These are phyloP conservation scores for Rhea pennata DNA, from an alignment of 2,113 vertebrate species.

Conservation along the genomic window DNA sequence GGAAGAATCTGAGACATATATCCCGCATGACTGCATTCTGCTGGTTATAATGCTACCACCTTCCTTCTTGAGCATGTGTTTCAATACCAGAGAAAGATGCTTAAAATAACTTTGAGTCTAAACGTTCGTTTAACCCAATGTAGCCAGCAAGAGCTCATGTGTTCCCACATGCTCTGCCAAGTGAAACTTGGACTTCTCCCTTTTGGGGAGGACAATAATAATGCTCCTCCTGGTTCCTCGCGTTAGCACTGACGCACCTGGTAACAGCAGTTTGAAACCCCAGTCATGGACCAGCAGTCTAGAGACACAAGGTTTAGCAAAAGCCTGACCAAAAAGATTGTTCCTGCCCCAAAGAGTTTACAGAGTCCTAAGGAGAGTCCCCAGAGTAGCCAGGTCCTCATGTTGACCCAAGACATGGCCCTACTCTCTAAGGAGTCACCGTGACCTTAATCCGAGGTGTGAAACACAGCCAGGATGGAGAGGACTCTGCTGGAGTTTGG, in stretches of 20 bases:
- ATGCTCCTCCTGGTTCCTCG: rapidly evolving
- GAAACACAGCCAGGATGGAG: rapidly evolving
- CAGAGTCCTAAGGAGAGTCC: not conserved
- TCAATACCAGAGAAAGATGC: not conserved
- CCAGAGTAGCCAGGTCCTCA: not conserved
- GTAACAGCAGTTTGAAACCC: rapidly evolving
- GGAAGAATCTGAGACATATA: not conserved
- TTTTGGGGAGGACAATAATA: rapidly evolving
- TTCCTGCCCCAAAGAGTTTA: not conserved
- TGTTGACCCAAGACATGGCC: rapidly evolving
- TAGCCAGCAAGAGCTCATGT: not conserved
- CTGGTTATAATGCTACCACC: not conserved
- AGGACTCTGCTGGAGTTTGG: not conserved
- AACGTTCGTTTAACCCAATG: not conserved
- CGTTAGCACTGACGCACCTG: not conserved
- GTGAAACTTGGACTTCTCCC: not conserved
- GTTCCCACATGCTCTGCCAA: rapidly evolving
- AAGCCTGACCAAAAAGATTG: not conserved
- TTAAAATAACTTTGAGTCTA: not conserved
- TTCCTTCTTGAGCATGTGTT: not conserved
- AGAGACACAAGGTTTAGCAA: not conserved
- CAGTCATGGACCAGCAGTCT: rapidly evolving
- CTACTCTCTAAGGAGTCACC: not conserved
- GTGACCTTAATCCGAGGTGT: rapidly evolving
- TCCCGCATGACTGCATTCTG: not conserved